A percentile compares a stretch with the other conserved stretches of the same genome.
phyloP scores from a whole-genome alignment of 1,140 invertebrate species.

The Amyelois transitella region DNA sequence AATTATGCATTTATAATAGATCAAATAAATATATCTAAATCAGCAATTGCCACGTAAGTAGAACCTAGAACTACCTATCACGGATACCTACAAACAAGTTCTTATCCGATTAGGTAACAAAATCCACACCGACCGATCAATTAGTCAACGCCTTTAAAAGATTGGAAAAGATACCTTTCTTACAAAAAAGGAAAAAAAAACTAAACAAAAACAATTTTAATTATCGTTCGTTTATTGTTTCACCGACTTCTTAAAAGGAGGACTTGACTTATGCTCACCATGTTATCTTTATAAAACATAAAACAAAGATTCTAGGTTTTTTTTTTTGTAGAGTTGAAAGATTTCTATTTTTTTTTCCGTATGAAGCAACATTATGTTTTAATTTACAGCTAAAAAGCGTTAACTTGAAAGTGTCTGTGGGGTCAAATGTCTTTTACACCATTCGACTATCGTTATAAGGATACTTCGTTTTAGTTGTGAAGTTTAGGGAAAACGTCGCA shows the following conservation, averaged over 20 bases:
- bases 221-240: not conserved
- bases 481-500: too few relatives aligned
- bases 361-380: not conserved
- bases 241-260: not conserved
- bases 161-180: not conserved
- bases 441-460: not conserved
- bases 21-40: too few relatives aligned
- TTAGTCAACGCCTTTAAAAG: not conserved
- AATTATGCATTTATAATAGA: too few relatives aligned
- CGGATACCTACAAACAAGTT: not conserved
- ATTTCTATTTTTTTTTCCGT: not conserved
- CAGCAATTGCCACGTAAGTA: not conserved
- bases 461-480: too few relatives aligned
- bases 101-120: not conserved
- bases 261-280: not conserved
- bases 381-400: not conserved
- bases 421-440: not conserved
- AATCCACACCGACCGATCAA: not conserved
- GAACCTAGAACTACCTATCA: not conserved
- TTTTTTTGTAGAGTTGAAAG: not conserved
- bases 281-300: not conserved
- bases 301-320: not conserved
- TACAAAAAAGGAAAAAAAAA: not conserved
- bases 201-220: not conserved
- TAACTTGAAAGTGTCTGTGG: not conserved